These are phyloP conservation scores for Lissocephala sabroskyi DNA, from an alignment of 2,888 invertebrate genomes.

Conservation along the genomic window DNA sequence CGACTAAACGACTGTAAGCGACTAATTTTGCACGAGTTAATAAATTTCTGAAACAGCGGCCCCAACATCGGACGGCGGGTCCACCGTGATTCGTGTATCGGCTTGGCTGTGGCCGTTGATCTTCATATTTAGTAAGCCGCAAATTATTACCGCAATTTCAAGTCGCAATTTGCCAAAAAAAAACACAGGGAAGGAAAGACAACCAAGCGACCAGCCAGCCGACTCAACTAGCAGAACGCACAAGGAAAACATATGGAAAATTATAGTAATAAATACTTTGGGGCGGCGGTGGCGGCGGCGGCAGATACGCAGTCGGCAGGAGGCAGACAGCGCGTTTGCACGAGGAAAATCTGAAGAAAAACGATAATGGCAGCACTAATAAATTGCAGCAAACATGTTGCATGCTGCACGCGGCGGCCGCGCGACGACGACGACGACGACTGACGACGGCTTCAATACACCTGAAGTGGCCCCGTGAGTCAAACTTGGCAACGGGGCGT, in stretches of 20 bases:
- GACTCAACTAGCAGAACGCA: constrained; percentile 44
- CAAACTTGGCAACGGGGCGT: constrained; percentile 39
- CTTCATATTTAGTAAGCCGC: constrained; percentile 60
- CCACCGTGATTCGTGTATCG: constrained; percentile 23
- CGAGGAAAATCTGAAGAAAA: constrained; percentile 60
- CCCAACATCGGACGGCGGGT: neutral
- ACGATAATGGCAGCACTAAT: constrained; percentile 66
- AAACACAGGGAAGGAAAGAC: constrained; percentile 8
- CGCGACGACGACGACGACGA: constrained; percentile 17
- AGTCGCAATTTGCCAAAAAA: constrained; percentile 58
- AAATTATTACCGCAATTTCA: constrained; percentile 60
- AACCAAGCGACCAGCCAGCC: constrained; percentile 1
- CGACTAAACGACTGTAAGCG: constrained; percentile 61
- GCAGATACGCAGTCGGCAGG: constrained; percentile 3
- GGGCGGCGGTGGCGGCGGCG: constrained; percentile 7
- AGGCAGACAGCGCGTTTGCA: constrained; percentile 34
- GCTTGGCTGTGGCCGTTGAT: constrained; percentile 28
- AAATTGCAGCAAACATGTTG: constrained; percentile 63
- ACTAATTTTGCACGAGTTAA: constrained; percentile 62
- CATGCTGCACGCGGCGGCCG: constrained; percentile 46
- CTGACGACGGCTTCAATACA: constrained; percentile 26
- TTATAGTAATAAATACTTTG: constrained; percentile 61
- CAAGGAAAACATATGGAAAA: constrained; percentile 60
- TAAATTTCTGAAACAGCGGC: constrained; percentile 34
- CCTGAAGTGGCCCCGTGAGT: constrained; percentile 49